Base-by-base conservation (phyloP, 2,113 vertebrate species). In the Erythrocercus mccallii region DNA sequence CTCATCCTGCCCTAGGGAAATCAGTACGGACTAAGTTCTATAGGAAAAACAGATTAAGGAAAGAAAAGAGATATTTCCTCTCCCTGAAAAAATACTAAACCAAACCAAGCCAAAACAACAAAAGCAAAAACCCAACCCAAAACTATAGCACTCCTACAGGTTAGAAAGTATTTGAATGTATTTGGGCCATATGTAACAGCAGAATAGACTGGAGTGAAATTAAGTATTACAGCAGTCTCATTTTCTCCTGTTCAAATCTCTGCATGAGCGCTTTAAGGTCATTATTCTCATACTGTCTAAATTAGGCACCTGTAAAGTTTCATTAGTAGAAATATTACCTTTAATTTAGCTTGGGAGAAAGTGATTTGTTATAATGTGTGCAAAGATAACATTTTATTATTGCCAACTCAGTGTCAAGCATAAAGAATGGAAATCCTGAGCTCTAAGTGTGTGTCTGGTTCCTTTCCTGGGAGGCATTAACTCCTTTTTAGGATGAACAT, bases 271-370 rank as follows among this genome's bases (percentile, higher is more conserved):
- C n/a, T 91, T 87, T 88, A 69, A 77, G 68, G 79, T 77, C 89
- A 82, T 95, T 44, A 81, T 86, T 93, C 64, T 91, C 80, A 71
- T 27, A 44, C 27, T 77, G n/a, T 30, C 81, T 93, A 91, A 86
- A 90, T 80, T 80, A 92, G 51, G 22, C 38, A 86, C 68, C 45
- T 88, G 60, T 83, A 85, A 86, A 62, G 5, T 92, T 82, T 90
- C 58, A 74, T 80, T 92, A 85, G 51, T 20, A 81, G 72, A 95
- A 94, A 68, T 66, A 94, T 66, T 93, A 87, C 61, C 73, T 82
- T 85, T 86, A 88, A 94, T 95, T 93, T 90, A 64, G 31, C 40
- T 82, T 70, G 24, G 51, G 58, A 91, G 45, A 95, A 94, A 93
- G 53, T 70, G 23, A 90, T 95, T 88, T 88, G 68, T 82, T 82